Evolutionary conservation across 2,113 vertebrate genomes (phyloP).

Genomic region (Rhegmatorhina hoffmannsi): DNA sequence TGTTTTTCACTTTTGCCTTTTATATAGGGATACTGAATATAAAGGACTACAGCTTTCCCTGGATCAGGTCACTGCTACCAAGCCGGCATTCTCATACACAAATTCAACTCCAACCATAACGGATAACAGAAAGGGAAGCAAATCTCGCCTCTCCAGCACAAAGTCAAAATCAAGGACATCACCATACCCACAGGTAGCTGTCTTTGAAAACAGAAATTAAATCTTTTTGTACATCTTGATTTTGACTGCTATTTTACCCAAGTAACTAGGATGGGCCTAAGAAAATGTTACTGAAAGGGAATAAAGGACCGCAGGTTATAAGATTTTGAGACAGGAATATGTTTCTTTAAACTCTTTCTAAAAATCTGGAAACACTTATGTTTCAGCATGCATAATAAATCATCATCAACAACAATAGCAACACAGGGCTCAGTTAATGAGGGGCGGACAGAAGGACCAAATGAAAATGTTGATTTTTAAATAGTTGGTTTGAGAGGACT

Average conservation of each 20-base stretch:
- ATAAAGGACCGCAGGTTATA: background rate
- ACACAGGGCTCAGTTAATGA: background rate
- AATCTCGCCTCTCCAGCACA: constrained; percentile 81
- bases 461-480: background rate
- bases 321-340: background rate
- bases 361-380: background rate
- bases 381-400: constrained; percentile 24
- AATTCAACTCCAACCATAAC: constrained; percentile 80
- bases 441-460: background rate
- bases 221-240: background rate
- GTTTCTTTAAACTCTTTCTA: constrained; percentile 7
- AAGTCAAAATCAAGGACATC: constrained; percentile 93
- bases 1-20: constrained; percentile 59
- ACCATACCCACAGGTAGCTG: constrained; percentile 90
- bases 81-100: constrained; percentile 85
- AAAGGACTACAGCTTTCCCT: constrained; percentile 96
- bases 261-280: background rate
- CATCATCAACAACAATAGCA: background rate
- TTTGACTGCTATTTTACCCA: constrained; percentile 7
- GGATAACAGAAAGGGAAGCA: constrained; percentile 85
- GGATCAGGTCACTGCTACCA: constrained; percentile 91
- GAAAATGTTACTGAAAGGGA: background rate
- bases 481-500: background rate
- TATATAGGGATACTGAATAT: constrained; percentile 92
- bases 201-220: background rate